Percentiles rank a stretch among this genome's conserved stretches.
Evolutionary conservation across 2,888 invertebrate genomes (phyloP).

Genomic region (Notodonta ziczac): DNA sequence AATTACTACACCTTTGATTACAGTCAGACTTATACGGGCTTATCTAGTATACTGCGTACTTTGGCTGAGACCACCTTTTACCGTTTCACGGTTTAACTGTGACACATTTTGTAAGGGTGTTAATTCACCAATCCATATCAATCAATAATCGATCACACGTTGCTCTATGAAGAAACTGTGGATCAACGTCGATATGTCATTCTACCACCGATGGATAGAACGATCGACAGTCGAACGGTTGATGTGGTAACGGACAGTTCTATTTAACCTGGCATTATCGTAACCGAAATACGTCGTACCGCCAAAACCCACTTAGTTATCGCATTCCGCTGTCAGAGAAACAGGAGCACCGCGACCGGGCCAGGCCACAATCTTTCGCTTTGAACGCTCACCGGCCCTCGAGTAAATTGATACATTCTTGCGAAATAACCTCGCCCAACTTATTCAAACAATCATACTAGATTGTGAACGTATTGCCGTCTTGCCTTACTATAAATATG

Average conservation of each 20-base stretch:
- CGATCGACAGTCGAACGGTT: too few relatives aligned
- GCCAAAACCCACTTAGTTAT: slow-evolving; percentile 77
- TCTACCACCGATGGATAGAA: too few relatives aligned
- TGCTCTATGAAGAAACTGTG: too few relatives aligned
- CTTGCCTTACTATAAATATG: slow-evolving; percentile 16
- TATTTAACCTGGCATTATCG: slow-evolving; percentile 61
- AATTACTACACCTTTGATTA: slow-evolving; percentile 44
- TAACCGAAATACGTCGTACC: slow-evolving; percentile 63
- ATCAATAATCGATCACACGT: too few relatives aligned
- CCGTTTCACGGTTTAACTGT: slow-evolving; percentile 35
- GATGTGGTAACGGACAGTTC: slow-evolving; percentile 44
- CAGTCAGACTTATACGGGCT: slow-evolving; percentile 40
- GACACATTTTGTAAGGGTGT: slow-evolving; percentile 14
- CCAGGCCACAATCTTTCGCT: slow-evolving; percentile 69
- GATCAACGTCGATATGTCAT: too few relatives aligned
- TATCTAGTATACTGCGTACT: slow-evolving; percentile 28
- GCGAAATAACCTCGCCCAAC: slow-evolving; percentile 80
- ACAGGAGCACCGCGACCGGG: slow-evolving; percentile 70
- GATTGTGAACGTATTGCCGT: slow-evolving; percentile 51
- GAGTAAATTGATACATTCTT: slow-evolving; percentile 80
- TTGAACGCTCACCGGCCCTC: slow-evolving; percentile 70
- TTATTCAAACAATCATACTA: slow-evolving; percentile 74
- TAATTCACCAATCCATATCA: too few relatives aligned
- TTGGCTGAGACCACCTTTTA: slow-evolving; percentile 28
- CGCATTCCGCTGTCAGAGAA: slow-evolving; percentile 75